Percentiles rank a stretch among this genome's conserved stretches.
Conservation (phyloP, 2,113 vertebrate genomes). For the Neodon shergylaensis region DNA sequence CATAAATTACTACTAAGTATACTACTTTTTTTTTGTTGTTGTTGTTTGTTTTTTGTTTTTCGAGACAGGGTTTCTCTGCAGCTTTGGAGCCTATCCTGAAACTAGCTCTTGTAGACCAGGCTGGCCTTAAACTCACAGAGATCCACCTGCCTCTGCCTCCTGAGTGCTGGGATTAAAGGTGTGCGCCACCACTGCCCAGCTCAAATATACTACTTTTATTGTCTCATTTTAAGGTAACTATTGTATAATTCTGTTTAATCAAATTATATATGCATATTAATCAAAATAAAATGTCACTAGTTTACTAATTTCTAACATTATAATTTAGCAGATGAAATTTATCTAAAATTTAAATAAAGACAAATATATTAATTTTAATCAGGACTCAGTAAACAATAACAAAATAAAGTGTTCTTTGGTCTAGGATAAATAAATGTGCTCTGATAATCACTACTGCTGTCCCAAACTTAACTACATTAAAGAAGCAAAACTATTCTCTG, state of each 20-base stretch:
- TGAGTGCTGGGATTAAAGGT: too few species aligned
- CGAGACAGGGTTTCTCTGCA: too few species aligned
- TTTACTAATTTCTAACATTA: background rate
- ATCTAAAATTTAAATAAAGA: background rate
- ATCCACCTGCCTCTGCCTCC: too few species aligned
- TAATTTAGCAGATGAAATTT: background rate
- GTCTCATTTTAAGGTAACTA: background rate
- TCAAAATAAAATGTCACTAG: background rate
- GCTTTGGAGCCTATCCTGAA: too few species aligned
- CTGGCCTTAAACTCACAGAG: too few species aligned
- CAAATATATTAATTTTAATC: background rate
- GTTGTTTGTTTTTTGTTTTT: too few species aligned
- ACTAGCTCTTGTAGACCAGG: too few species aligned
- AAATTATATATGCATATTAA: background rate
- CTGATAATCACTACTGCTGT: background rate
- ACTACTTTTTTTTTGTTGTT: background rate
- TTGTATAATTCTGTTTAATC: background rate
- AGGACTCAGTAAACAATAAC: background rate
- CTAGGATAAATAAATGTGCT: background rate
- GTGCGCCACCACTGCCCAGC: too few species aligned
- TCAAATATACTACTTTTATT: conserved; percentile 19
- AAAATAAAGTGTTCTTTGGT: background rate
- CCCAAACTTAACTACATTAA: background rate
- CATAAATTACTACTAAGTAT: background rate
- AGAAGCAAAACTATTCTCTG: background rate